Conservation (phyloP, 2,888 invertebrate species). For the Dryococelus australis region DNA sequence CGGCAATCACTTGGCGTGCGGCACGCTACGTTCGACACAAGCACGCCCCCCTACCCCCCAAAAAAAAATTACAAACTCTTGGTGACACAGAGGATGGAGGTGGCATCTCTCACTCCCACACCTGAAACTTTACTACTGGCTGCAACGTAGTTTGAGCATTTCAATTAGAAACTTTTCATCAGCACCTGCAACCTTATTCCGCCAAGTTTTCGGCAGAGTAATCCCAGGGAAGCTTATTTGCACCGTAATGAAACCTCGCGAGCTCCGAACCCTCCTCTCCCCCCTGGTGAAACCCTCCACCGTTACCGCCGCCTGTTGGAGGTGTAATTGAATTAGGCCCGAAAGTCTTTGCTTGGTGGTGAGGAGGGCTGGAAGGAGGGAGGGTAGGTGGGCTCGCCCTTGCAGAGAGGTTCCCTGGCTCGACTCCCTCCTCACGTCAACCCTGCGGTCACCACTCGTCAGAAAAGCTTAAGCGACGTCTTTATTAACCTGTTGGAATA, state of each 20-base stretch:
- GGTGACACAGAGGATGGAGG: no score
- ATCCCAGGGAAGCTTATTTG: constrained; percentile 16
- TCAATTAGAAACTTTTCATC: constrained; percentile 16
- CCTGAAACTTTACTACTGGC: background rate
- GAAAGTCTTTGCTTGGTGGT: background rate
- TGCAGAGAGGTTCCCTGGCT: background rate
- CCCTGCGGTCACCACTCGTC: background rate
- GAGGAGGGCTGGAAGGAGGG: background rate
- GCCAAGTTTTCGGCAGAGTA: constrained; percentile 16
- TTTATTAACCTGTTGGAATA: background rate
- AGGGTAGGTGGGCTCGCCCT: background rate
- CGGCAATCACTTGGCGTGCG: no score
- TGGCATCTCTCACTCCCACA: no score
- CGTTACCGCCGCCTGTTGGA: constrained; percentile 16
- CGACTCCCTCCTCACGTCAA: background rate
- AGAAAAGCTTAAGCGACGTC: constrained; percentile 7
- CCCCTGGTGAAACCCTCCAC: background rate
- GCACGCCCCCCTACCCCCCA: no score
- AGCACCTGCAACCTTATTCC: constrained; percentile 11
- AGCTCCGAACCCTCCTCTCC: background rate
- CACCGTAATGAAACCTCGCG: constrained; percentile 10
- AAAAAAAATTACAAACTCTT: no score
- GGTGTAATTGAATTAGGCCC: constrained; percentile 11
- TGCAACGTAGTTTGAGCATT: background rate
- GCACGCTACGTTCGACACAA: no score